Conservation (phyloP, 2,888 invertebrate species). For the Pyralis farinalis region DNA sequence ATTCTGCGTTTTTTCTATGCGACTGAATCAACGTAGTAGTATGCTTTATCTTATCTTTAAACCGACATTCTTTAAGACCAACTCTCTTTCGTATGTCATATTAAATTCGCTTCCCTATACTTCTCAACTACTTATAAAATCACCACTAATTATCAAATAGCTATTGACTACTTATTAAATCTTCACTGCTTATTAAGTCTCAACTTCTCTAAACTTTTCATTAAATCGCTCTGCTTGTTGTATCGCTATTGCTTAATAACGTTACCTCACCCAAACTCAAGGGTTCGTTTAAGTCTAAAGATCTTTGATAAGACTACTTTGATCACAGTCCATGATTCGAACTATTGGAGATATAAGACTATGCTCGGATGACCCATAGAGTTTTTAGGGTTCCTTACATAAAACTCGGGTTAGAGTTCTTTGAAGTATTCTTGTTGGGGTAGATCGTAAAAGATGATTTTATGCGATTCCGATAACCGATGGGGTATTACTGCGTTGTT, state of each 20-base stretch:
- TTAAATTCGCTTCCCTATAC: no score
- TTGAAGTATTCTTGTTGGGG: slow-evolving; percentile 28
- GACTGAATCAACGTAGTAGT: no score
- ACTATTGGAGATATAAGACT: slow-evolving; percentile 37
- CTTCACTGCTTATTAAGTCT: no score
- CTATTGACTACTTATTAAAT: no score
- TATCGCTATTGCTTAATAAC: slow-evolving; percentile 7
- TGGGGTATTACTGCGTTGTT: slow-evolving; percentile 23
- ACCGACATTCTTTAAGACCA: no score
- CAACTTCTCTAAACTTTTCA: no score
- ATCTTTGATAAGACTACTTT: slow-evolving; percentile 25
- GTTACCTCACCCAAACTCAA: slow-evolving; percentile 1
- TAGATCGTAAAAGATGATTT: slow-evolving; percentile 46
- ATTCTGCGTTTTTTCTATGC: no score
- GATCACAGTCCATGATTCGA: slow-evolving; percentile 29
- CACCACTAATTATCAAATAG: no score
- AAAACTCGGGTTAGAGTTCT: slow-evolving; percentile 18
- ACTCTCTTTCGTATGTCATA: no score
- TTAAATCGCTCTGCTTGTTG: no score
- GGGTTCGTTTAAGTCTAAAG: slow-evolving; percentile 16
- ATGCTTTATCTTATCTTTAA: no score
- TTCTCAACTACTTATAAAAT: no score
- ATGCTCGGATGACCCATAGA: slow-evolving; percentile 32
- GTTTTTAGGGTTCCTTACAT: slow-evolving; percentile 21
- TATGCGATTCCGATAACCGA: slow-evolving; percentile 37